Percentiles rank a stretch among this genome's conserved stretches.
Conservation (phyloP, 2,113 vertebrate genomes). For the Pluvialis apricaria region DNA sequence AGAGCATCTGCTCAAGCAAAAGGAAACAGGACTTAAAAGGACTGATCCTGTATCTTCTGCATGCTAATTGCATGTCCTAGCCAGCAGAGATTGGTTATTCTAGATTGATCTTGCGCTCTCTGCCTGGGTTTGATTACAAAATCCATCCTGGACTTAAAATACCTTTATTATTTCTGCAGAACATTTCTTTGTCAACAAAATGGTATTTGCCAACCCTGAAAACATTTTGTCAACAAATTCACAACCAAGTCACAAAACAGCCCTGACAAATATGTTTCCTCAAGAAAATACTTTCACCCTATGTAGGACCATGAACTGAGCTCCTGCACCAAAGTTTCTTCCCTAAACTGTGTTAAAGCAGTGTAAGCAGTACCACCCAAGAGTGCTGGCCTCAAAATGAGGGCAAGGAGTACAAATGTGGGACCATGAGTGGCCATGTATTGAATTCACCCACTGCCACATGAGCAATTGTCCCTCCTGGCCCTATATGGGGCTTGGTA, state of each 20-base stretch:
- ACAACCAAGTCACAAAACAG: neutral
- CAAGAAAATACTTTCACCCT: neutral
- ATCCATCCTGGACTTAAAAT: neutral
- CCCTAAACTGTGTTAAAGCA: neutral
- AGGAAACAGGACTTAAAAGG: neutral
- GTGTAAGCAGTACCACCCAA: neutral
- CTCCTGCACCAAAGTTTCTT: rapidly evolving
- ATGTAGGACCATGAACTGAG: neutral
- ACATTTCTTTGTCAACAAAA: neutral
- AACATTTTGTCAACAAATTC: neutral
- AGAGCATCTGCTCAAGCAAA: neutral
- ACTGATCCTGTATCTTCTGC: neutral
- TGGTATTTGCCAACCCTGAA: neutral
- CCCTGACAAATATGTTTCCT: neutral
- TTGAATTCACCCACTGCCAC: neutral
- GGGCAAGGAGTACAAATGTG: neutral
- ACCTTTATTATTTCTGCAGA: neutral
- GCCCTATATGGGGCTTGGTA: neutral
- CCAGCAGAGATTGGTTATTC: neutral
- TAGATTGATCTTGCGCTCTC: neutral
- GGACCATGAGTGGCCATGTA: too few relatives aligned
- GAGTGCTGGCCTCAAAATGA: neutral
- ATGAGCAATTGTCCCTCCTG: neutral
- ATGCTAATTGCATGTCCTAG: neutral
- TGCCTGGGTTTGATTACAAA: neutral